phyloP scores from a whole-genome alignment of 92 coral and sea anemone species.

The Actinostola sp. region DNA sequence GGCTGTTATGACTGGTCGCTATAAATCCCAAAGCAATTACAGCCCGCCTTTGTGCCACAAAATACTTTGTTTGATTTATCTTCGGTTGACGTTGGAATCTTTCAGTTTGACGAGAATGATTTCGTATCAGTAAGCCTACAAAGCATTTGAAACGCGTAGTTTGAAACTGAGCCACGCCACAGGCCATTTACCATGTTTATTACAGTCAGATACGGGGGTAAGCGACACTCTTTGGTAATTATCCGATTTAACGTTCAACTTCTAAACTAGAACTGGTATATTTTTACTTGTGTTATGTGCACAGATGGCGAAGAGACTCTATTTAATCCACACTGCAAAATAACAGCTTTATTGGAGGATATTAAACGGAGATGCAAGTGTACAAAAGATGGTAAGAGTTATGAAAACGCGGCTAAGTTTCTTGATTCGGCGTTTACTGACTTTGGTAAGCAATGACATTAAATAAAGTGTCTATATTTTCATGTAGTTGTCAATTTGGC shows the following conservation, averaged over 20 bases:
- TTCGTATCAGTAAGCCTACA: no score
- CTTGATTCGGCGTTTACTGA: no score
- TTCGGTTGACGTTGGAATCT: not conserved
- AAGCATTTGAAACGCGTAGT: no score
- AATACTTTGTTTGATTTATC: slow-evolving; percentile 1
- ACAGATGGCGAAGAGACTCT: slow-evolving; percentile 84
- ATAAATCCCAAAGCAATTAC: slow-evolving; percentile 30
- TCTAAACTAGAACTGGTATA: slow-evolving; percentile 3
- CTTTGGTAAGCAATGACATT: no score
- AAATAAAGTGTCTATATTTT: no score
- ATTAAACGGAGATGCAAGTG: slow-evolving; percentile 88
- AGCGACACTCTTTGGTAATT: not conserved
- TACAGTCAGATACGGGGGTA: slow-evolving; percentile 70
- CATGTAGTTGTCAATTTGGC: no score
- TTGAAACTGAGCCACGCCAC: no score
- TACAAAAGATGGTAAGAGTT: slow-evolving; percentile 82
- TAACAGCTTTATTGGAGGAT: slow-evolving; percentile 77
- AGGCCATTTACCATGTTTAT: slow-evolving; percentile 44
- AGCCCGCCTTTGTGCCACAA: slow-evolving; percentile 5
- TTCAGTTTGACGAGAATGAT: no score
- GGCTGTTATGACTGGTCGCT: slow-evolving; percentile 24
- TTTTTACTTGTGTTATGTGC: not conserved
- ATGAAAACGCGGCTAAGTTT: no score
- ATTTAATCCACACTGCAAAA: slow-evolving; percentile 93
- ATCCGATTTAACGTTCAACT: not conserved